These are phyloP conservation scores for Aphidius gifuensis DNA, from an alignment of 1,140 invertebrate genomes.

Conservation along the genomic window DNA sequence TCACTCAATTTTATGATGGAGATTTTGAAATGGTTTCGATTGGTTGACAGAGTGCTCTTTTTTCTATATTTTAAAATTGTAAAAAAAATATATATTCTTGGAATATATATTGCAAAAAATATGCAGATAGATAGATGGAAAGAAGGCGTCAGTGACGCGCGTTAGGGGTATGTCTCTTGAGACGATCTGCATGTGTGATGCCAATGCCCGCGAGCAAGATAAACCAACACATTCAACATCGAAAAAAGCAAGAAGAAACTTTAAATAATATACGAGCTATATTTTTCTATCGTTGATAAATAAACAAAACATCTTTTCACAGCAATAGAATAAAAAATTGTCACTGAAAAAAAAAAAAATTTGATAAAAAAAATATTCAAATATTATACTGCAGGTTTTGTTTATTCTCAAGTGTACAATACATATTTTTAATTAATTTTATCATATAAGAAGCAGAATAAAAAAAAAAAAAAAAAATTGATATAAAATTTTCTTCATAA, in stretches of 20 bases:
- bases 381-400: neutral
- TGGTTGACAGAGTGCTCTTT: neutral
- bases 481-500: no score
- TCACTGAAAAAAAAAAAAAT: slow-evolving; percentile 20
- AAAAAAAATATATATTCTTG: neutral
- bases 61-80: neutral
- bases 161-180: slow-evolving; percentile 38
- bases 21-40: slow-evolving; percentile 2
- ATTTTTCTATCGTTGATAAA: slow-evolving; percentile 41
- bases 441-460: no score
- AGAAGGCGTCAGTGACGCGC: slow-evolving; percentile 40
- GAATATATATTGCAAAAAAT: slow-evolving; percentile 22
- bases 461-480: no score
- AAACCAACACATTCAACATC: slow-evolving; percentile 14
- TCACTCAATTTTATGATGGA: slow-evolving; percentile 1
- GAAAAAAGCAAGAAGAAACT: neutral
- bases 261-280: slow-evolving; percentile 46
- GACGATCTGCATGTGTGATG: slow-evolving; percentile 28
- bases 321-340: slow-evolving; percentile 30
- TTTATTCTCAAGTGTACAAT: neutral
- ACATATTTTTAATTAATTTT: no score
- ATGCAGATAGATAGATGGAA: slow-evolving; percentile 49
- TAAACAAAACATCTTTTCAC: slow-evolving; percentile 18
- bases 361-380: slow-evolving; percentile 3
- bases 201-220: slow-evolving; percentile 28